phyloP scores from a whole-genome alignment of 2,113 vertebrate genomes.

The Oplegnathus fasciatus region DNA sequence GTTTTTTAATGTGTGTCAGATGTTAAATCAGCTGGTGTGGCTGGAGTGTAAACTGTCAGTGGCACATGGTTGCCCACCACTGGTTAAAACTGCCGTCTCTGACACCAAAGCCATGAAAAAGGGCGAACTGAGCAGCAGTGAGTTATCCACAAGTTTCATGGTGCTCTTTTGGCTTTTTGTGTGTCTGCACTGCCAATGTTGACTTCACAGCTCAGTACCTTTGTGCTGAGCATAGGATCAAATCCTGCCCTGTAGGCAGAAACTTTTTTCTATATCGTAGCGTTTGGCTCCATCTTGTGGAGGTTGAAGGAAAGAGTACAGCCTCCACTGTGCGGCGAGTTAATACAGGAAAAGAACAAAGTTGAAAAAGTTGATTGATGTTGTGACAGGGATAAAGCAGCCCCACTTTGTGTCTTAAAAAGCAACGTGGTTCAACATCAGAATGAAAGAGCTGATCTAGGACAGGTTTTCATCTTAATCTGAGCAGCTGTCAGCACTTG shows the following conservation, averaged over 20 bases:
- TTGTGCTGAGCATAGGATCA: not conserved
- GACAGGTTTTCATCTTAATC: not conserved
- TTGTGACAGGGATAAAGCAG: not conserved
- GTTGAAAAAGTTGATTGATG: not conserved
- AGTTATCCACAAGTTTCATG: constrained; percentile 25
- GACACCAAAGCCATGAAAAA: not conserved
- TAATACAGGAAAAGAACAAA: not conserved
- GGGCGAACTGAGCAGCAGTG: not conserved
- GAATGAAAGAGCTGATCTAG: not conserved
- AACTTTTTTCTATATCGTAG: not conserved
- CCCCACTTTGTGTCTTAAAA: not conserved
- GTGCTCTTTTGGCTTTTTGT: not conserved
- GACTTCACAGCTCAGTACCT: constrained; percentile 7
- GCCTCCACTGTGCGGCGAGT: not conserved
- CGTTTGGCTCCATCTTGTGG: constrained; percentile 74
- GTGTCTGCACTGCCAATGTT: not conserved
- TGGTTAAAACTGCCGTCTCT: not conserved
- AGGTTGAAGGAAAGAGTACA: not conserved
- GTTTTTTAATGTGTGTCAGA: not conserved
- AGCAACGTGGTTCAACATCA: not conserved
- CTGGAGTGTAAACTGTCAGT: not conserved
- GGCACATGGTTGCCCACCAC: not conserved
- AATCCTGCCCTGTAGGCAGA: not conserved
- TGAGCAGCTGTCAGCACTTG: not conserved
- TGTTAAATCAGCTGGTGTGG: not conserved